Evolutionary conservation across 2,888 invertebrate genomes (phyloP).

Genomic region (Caenorhabditis sinica): DNA sequence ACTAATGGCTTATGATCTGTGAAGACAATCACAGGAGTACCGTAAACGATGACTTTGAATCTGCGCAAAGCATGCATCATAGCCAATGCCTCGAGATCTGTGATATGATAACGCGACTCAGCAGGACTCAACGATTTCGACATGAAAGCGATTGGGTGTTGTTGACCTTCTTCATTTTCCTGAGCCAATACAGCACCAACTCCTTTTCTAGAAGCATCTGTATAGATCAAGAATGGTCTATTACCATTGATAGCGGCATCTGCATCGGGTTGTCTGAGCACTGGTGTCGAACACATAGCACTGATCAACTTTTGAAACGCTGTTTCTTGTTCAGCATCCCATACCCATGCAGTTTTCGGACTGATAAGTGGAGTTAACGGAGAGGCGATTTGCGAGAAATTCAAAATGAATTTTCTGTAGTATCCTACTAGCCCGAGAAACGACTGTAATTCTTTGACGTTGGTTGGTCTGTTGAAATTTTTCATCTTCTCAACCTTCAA

Average conservation of each 20-base stretch:
- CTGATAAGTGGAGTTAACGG: not conserved
- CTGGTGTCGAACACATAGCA: not conserved
- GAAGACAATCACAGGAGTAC: not conserved
- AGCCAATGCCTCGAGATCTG: not conserved
- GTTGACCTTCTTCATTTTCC: not conserved
- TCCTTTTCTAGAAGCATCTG: constrained; percentile 2
- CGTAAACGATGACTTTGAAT: constrained; percentile 9
- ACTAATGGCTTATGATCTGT: constrained; percentile 13
- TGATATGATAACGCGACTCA: not conserved
- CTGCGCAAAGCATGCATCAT: not conserved
- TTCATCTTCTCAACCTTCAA: constrained; percentile 8
- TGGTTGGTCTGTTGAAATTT: not conserved
- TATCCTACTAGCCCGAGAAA: not conserved
- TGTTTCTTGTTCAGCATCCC: not conserved
- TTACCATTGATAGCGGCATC: not conserved
- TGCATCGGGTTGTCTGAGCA: not conserved
- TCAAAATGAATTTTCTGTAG: not conserved
- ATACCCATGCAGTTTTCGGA: not conserved
- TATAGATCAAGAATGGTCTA: not conserved
- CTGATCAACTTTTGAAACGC: not conserved
- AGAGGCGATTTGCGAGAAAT: not conserved
- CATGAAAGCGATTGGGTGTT: not conserved
- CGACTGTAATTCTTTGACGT: constrained; percentile 2
- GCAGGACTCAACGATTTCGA: not conserved
- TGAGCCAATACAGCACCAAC: not conserved